Percentiles rank a stretch among this genome's conserved stretches.
These are phyloP conservation scores for Hemicordylus capensis DNA, from an alignment of 2,113 vertebrate species.

Conservation along the genomic window DNA sequence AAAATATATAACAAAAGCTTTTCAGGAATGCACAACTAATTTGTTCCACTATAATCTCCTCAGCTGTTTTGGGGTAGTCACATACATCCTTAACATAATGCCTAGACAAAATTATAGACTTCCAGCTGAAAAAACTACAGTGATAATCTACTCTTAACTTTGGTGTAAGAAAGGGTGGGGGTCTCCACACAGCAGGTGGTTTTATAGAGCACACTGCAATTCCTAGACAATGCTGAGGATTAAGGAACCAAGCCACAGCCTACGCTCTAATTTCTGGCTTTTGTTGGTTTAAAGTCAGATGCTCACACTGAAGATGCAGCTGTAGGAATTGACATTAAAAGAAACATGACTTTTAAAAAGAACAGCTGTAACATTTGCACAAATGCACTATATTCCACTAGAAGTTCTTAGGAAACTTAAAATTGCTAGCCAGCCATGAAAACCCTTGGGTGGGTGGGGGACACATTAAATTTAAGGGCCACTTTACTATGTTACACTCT, in stretches of 20 bases:
- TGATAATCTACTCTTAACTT: slow-evolving; percentile 68
- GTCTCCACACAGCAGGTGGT: slow-evolving; percentile 55
- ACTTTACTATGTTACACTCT: neutral
- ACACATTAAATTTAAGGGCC: neutral
- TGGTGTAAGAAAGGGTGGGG: slow-evolving; percentile 10
- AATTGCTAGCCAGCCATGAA: neutral
- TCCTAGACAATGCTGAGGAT: slow-evolving; percentile 25
- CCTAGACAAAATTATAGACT: slow-evolving; percentile 68
- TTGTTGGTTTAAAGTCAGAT: slow-evolving; percentile 36
- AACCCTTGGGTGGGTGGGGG: neutral
- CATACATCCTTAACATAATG: slow-evolving; percentile 61
- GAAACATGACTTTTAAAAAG: slow-evolving; percentile 11
- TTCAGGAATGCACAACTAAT: slow-evolving; percentile 40
- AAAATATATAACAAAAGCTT: slow-evolving; percentile 45
- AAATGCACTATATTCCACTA: neutral
- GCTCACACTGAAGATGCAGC: neutral
- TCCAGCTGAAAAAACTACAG: slow-evolving; percentile 50
- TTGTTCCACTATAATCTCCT: slow-evolving; percentile 61
- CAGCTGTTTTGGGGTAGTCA: slow-evolving; percentile 53
- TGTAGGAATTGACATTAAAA: slow-evolving; percentile 15
- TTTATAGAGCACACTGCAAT: slow-evolving; percentile 7
- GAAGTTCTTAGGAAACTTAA: slow-evolving; percentile 23
- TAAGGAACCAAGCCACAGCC: slow-evolving; percentile 8
- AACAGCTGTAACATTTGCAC: slow-evolving; percentile 6
- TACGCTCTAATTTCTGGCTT: slow-evolving; percentile 24